These are phyloP conservation scores for Drosophila sechellia DNA, from an alignment of 1,140 invertebrate genomes.

Conservation along the genomic window DNA sequence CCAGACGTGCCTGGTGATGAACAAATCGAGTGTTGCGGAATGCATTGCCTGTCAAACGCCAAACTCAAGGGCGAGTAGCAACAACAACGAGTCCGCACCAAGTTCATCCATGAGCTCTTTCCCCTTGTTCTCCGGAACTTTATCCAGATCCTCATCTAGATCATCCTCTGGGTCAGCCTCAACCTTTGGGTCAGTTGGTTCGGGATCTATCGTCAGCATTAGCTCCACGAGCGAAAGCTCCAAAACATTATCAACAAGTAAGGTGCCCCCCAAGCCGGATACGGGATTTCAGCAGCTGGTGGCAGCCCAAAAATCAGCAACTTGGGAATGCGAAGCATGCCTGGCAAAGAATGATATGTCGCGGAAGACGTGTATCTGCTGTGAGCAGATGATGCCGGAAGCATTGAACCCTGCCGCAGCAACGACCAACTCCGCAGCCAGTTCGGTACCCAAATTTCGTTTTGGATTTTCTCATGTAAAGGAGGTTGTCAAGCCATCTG, in stretches of 20 bases:
- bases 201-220: constrained; percentile 27
- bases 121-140: not conserved
- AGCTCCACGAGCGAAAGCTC: constrained; percentile 44
- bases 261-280: constrained; percentile 62
- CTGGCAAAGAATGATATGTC: constrained; percentile 87
- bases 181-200: not conserved
- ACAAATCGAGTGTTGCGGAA: constrained; percentile 85
- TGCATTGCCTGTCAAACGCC: constrained; percentile 86
- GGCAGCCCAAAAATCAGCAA: constrained; percentile 82
- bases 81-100: not conserved
- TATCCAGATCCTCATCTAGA: not conserved
- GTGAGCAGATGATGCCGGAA: constrained; percentile 88
- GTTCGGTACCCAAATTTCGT: constrained; percentile 85
- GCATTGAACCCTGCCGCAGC: constrained; percentile 15
- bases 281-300: constrained; percentile 72
- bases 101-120: constrained; percentile 4
- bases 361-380: constrained; percentile 88
- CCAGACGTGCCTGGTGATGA: constrained; percentile 86
- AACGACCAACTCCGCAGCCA: not conserved
- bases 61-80: constrained; percentile 29
- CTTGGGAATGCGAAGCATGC: constrained; percentile 89
- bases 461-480: constrained; percentile 82
- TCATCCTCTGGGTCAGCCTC: not conserved
- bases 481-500: constrained; percentile 18
- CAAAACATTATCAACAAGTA: not conserved